A percentile compares a stretch with the other conserved stretches of the same genome.
Evolutionary conservation across 2,113 vertebrate species (phyloP).

Genomic region (Hassar affinis): DNA sequence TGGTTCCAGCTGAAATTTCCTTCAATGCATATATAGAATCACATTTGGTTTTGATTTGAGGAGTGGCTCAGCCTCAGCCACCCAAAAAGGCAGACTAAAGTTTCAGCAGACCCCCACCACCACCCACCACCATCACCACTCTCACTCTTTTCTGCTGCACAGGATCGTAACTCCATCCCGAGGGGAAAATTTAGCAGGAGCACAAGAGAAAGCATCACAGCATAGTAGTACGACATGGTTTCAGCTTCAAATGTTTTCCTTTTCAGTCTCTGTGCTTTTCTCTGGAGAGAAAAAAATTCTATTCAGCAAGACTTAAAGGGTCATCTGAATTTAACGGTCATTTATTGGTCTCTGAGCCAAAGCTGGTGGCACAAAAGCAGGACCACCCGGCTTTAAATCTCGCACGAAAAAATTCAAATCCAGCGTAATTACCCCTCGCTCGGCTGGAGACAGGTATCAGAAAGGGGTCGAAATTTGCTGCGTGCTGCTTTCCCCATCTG

Average conservation of each 20-base stretch:
- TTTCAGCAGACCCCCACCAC: conserved; percentile 55
- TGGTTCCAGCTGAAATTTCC: conserved; percentile 66
- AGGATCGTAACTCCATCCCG: conserved; percentile 60
- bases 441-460: conserved; percentile 48
- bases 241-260: conserved; percentile 52
- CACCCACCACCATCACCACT: not conserved
- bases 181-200: conserved; percentile 56
- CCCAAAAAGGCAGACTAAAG: conserved; percentile 67
- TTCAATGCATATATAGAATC: conserved; percentile 67
- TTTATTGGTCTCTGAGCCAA: conserved; percentile 67
- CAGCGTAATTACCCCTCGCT: conserved; percentile 58
- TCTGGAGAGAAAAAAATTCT: conserved; percentile 51
- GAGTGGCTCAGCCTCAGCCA: conserved; percentile 63
- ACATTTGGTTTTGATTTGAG: conserved; percentile 85
- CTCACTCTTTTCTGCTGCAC: conserved; percentile 53
- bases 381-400: conserved; percentile 72
- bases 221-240: conserved; percentile 54
- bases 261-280: conserved; percentile 21
- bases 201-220: conserved; percentile 56
- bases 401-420: conserved; percentile 54
- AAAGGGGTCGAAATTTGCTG: conserved; percentile 23
- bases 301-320: conserved; percentile 71
- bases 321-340: conserved; percentile 73
- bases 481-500: not conserved
- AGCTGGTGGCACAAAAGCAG: conserved; percentile 58